Percentiles rank a stretch among this genome's conserved stretches.
Conservation (phyloP, 92 coral and sea anemone species). For the Ricordea florida region DNA sequence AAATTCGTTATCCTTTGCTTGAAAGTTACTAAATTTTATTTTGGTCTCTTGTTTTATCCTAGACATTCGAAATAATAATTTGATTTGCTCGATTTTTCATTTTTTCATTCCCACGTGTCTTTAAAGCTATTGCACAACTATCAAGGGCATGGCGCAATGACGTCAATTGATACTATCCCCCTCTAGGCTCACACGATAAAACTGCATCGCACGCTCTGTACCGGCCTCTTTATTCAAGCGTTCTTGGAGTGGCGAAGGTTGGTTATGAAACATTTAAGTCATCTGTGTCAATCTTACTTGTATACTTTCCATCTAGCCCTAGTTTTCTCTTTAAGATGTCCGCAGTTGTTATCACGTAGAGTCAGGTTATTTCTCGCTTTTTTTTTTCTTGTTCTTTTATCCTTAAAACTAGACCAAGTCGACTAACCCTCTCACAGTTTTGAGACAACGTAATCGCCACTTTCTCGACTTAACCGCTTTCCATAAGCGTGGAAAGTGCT, state of each 20-base stretch:
- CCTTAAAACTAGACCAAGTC: not conserved
- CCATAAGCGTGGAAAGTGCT: too few species aligned
- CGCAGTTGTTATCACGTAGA: not conserved
- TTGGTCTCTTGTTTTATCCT: too few species aligned
- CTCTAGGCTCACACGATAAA: conserved; percentile 20
- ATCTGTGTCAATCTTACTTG: conserved; percentile 7
- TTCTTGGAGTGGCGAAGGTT: conserved; percentile 45
- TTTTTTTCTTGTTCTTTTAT: not conserved
- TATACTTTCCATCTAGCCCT: not conserved
- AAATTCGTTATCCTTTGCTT: too few species aligned
- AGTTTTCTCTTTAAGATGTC: not conserved
- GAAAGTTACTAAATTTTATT: too few species aligned
- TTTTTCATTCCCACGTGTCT: too few species aligned
- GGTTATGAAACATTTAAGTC: not conserved
- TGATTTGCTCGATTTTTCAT: too few species aligned
- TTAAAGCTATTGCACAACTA: conserved; percentile 34
- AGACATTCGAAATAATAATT: too few species aligned
- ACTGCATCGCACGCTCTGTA: not conserved
- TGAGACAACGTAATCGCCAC: too few species aligned
- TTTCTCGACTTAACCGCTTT: too few species aligned
- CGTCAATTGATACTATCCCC: conserved; percentile 27
- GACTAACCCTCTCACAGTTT: too few species aligned
- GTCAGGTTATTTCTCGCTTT: too few species aligned
- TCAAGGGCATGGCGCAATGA: conserved; percentile 3
- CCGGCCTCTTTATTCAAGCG: conserved; percentile 59